Evolutionary conservation across 2,888 invertebrate species (phyloP).

Genomic region (Mystacides longicornis): DNA sequence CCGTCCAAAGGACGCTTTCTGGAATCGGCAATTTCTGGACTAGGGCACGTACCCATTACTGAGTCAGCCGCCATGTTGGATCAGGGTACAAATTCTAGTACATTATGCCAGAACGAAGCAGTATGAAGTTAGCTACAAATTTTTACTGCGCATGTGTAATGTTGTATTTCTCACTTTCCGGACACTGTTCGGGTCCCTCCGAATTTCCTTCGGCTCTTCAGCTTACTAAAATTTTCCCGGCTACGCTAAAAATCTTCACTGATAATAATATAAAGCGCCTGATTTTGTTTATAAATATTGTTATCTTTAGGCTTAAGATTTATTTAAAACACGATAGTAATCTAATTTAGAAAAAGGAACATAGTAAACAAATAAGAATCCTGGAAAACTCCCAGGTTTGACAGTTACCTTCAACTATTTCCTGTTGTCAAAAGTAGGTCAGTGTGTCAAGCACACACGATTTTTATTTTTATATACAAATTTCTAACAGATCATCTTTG

Average conservation of each 20-base stretch:
- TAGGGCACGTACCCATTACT: conserved; percentile 90
- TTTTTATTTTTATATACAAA: no score
- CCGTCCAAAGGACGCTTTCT: conserved; percentile 84
- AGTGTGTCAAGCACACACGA: conserved; percentile 17
- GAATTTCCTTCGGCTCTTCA: background rate
- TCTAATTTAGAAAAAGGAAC: no score
- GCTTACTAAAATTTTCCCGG: background rate
- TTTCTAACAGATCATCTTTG: background rate
- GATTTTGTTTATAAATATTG: background rate
- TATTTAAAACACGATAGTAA: no score
- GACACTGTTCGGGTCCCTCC: background rate
- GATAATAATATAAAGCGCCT: background rate
- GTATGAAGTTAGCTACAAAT: conserved; percentile 16
- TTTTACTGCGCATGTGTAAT: conserved; percentile 19
- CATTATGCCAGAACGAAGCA: conserved; percentile 15
- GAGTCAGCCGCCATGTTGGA: conserved; percentile 84
- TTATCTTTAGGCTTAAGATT: no score
- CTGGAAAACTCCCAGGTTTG: conserved; percentile 10
- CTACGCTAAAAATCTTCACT: background rate
- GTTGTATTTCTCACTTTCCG: conserved; percentile 6
- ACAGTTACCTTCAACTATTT: conserved; percentile 1
- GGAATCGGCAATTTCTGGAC: conserved; percentile 86
- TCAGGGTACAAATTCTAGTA: conserved; percentile 22
- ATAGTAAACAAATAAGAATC: no score
- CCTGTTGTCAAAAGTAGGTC: conserved; percentile 20